Conservation (phyloP, 2,888 invertebrate species). For the Drosophila infuscata region DNA sequence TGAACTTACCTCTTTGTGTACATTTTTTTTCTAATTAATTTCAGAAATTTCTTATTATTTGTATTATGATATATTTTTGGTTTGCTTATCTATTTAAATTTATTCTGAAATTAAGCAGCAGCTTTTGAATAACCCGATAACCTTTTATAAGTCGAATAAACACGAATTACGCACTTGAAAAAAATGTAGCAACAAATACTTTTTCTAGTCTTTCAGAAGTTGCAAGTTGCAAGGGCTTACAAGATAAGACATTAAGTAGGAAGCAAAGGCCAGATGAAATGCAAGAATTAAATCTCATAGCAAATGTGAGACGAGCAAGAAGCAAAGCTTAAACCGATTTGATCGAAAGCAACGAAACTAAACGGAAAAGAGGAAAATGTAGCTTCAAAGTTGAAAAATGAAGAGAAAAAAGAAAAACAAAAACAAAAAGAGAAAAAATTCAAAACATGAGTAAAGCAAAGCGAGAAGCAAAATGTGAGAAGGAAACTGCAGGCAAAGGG, state of each 20-base stretch:
- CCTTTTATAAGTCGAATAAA: no score
- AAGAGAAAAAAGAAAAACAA: neutral
- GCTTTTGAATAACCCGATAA: no score
- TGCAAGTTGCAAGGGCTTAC: neutral
- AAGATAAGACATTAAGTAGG: neutral
- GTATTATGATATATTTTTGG: neutral
- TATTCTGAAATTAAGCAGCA: no score
- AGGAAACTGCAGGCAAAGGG: neutral
- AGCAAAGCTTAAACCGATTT: neutral
- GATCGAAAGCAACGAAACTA: neutral
- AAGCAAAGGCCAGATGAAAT: neutral
- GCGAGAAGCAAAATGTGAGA: neutral
- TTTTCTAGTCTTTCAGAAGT: no score
- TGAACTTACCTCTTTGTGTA: neutral
- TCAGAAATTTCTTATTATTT: neutral
- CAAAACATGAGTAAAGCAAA: neutral
- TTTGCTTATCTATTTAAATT: neutral
- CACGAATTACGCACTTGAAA: neutral
- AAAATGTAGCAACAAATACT: neutral
- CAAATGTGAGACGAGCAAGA: neutral
- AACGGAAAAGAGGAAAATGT: neutral
- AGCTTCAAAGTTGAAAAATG: neutral
- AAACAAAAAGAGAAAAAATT: neutral
- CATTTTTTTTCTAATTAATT: neutral
- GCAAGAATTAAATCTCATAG: slow-evolving; percentile 1